Evolutionary conservation across 2,888 invertebrate genomes (phyloP), one percentile per base, ranked within the genome.

Genomic region (Petrolisthes cinctipes): DNA sequence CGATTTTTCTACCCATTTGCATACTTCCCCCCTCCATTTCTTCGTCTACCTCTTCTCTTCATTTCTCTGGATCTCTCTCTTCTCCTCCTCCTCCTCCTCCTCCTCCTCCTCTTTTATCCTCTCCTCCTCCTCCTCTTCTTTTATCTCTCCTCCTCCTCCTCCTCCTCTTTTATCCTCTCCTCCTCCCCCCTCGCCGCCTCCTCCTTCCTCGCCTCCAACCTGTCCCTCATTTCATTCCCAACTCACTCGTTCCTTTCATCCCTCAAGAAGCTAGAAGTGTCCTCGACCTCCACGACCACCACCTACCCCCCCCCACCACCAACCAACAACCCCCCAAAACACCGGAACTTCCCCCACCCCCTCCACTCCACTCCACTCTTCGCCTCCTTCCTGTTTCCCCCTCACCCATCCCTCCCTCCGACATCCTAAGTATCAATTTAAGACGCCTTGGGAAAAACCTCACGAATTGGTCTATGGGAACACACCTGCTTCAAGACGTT

Each of bases 371-470:
- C 56, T 23, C 80, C 37, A 51, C 81, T 53, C 81, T 14, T 53
- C 81, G 14, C 81, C 66, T 9, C 56, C 80, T 57, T 66, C 66
- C 61, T 66, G 17, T 66, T 37, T 6, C 9, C 80, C 80, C 80
- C 51, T 17, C 61, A 2, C 23, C 79, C 51, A 9, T 23, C 81
- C 51, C 66, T 5, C 54, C 68, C 82, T 57, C 75, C 73, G 66
- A 37, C 66, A n/a, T n/a, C 75, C 51, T 23, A 76, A 75, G 71
- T 82, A 78, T 75, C 86, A 86, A 86, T 86, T 86, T 86, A 86
- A 86, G 86, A 86, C 86, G 86, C 82, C 82, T 75, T 86, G 86
- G 86, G 86, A 86, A 86, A 86, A 86, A 73, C 66, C 76, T 82
- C 20, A 82, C 76, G 86, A 86, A 82, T 86, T 82, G 76, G 76